phyloP scores from a whole-genome alignment of 2,113 vertebrate species.

The Rhynchomys soricoides region DNA sequence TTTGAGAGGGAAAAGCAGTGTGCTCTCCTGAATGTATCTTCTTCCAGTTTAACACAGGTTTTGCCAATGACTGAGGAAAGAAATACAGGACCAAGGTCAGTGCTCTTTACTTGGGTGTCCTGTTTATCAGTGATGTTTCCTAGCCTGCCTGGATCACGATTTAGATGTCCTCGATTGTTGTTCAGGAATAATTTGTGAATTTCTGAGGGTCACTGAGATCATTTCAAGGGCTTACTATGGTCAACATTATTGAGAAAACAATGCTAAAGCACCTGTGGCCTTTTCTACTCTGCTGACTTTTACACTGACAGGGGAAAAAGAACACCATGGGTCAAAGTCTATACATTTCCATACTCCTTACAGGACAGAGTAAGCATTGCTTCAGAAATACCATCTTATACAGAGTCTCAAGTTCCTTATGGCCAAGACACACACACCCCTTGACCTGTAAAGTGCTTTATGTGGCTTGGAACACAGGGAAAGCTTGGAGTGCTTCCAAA shows the following conservation, averaged over 20 bases:
- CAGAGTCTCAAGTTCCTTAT: not conserved
- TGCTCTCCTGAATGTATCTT: not conserved
- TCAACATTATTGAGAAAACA: not conserved
- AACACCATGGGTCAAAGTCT: not conserved
- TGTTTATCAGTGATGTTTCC: not conserved
- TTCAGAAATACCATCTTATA: not conserved
- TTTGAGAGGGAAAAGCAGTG: constrained; percentile 11
- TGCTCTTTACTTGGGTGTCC: not conserved
- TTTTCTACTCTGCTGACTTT: not conserved
- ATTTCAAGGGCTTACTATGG: not conserved
- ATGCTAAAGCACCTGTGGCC: not conserved
- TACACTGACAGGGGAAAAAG: not conserved
- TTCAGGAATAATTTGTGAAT: not conserved
- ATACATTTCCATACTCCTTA: not conserved
- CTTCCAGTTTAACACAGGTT: not conserved
- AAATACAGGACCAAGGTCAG: not conserved
- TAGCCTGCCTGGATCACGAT: not conserved
- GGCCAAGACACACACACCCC: not conserved
- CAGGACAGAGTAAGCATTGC: not conserved
- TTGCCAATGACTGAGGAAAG: not conserved
- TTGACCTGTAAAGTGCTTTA: not conserved
- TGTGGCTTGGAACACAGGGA: not conserved
- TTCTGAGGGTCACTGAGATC: not conserved
- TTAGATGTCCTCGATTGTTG: not conserved
- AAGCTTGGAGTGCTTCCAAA: not conserved